phyloP scores from a whole-genome alignment of 2,113 vertebrate genomes.

The Oreocharis arfaki region DNA sequence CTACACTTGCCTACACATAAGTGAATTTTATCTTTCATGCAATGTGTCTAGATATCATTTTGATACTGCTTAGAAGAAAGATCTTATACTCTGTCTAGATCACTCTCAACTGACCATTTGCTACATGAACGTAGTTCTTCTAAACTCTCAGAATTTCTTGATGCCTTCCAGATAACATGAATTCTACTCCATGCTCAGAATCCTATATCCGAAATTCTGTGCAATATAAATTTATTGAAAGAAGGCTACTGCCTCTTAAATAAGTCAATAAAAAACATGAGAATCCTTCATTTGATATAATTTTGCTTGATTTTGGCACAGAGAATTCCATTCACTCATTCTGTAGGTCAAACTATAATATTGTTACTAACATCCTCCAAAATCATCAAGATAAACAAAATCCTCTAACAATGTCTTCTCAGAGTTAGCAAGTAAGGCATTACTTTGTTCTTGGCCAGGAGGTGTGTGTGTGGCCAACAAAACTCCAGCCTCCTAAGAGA shows the following conservation, averaged over 20 bases:
- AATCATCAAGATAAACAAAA: not conserved
- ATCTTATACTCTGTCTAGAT: not conserved
- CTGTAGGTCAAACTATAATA: not conserved
- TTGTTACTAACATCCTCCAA: not conserved
- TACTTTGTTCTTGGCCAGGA: not conserved
- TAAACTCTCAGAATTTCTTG: not conserved
- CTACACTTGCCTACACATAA: not conserved
- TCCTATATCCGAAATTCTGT: not conserved
- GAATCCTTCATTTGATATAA: not conserved
- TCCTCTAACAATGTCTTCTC: not conserved
- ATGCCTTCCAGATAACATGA: not conserved
- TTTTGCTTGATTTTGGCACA: not conserved
- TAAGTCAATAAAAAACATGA: accelerated
- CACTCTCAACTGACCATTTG: not conserved
- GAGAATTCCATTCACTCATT: not conserved
- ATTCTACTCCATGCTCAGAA: not conserved
- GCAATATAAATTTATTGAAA: not conserved
- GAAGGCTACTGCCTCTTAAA: not conserved
- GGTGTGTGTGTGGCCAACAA: not conserved
- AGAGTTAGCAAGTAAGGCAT: not conserved
- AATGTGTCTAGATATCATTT: not conserved
- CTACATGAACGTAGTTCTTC: not conserved
- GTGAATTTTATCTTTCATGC: not conserved
- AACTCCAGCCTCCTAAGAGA: not conserved
- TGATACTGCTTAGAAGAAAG: not conserved